A percentile compares a stretch with the other conserved stretches of the same genome.
Evolutionary conservation across 2,888 invertebrate species (phyloP).

Genomic region (Loripinus fragilis): DNA sequence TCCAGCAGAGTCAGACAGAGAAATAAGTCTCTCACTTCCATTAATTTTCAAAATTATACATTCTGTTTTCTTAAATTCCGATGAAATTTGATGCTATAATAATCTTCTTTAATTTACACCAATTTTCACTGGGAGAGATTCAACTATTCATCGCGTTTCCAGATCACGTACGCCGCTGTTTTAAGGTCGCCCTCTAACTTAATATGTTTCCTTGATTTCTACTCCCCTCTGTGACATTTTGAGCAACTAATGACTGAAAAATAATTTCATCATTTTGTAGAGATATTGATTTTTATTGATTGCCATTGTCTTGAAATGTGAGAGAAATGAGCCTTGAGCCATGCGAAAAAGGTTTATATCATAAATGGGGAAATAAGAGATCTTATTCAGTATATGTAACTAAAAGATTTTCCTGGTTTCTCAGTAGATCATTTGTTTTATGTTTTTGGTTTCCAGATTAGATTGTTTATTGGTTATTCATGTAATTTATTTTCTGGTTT

Average conservation of each 20-base stretch:
- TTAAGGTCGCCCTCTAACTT: conserved; percentile 21
- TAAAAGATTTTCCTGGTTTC: no score
- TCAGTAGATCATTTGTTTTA: no score
- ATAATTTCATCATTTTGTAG: conserved; percentile 46
- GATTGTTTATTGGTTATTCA: no score
- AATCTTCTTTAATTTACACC: conserved; percentile 17
- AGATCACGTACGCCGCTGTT: conserved; percentile 11
- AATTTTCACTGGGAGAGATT: conserved; percentile 3
- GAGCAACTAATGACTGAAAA: conserved; percentile 42
- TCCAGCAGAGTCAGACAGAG: no score
- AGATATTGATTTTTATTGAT: conserved; percentile 41
- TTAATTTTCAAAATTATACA: conserved; percentile 20
- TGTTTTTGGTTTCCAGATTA: no score
- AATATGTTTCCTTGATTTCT: conserved; percentile 19
- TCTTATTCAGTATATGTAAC: no score
- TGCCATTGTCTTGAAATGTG: conserved; percentile 12
- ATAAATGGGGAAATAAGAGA: no score
- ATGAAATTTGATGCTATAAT: conserved; percentile 22
- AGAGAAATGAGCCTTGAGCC: not conserved
- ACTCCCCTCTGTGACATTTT: conserved; percentile 21
- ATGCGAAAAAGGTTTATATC: no score
- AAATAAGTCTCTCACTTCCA: not conserved
- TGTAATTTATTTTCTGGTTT: no score
- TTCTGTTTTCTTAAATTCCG: conserved; percentile 18
- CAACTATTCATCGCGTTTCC: conserved; percentile 15